Evolutionary conservation across 37 sponge, comb jelly and placozoan genomes (phyloP).

Genomic region (Crambe crambe): DNA sequence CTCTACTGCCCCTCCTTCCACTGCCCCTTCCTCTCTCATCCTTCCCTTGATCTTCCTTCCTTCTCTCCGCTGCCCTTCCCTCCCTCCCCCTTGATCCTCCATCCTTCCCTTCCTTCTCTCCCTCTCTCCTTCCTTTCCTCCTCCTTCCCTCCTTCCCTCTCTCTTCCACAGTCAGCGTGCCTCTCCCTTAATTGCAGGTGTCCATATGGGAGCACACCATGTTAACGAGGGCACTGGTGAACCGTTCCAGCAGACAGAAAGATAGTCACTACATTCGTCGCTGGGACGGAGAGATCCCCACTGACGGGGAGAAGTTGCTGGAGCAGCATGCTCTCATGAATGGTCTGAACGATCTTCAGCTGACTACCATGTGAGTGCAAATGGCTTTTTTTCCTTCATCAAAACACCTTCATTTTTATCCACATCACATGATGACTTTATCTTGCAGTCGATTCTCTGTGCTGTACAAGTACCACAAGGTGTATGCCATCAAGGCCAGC

Average conservation of each 20-base stretch:
- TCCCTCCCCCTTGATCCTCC: neutral
- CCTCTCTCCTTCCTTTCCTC: neutral
- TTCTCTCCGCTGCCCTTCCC: too few relatives aligned
- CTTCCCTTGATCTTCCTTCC: too few relatives aligned
- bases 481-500: constrained; percentile 21
- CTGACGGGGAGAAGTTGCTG: constrained; percentile 16
- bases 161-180: too few relatives aligned
- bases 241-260: constrained; percentile 4
- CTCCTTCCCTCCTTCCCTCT: too few relatives aligned
- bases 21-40: neutral
- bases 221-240: constrained; percentile 15
- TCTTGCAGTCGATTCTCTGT: constrained; percentile 41
- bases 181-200: neutral
- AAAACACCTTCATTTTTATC: too few relatives aligned
- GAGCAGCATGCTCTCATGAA: constrained; percentile 38
- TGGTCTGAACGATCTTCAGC: constrained; percentile 34
- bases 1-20: neutral
- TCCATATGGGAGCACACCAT: constrained; percentile 11
- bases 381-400: too few relatives aligned
- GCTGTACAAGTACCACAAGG: constrained; percentile 51
- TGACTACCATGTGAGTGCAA: constrained; percentile 32
- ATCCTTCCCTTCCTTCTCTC: neutral
- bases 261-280: constrained; percentile 9
- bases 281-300: constrained; percentile 29
- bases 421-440: too few relatives aligned